Conservation (phyloP, 2,797 vertebrate genomes). For the Hipposideros larvatus region DNA sequence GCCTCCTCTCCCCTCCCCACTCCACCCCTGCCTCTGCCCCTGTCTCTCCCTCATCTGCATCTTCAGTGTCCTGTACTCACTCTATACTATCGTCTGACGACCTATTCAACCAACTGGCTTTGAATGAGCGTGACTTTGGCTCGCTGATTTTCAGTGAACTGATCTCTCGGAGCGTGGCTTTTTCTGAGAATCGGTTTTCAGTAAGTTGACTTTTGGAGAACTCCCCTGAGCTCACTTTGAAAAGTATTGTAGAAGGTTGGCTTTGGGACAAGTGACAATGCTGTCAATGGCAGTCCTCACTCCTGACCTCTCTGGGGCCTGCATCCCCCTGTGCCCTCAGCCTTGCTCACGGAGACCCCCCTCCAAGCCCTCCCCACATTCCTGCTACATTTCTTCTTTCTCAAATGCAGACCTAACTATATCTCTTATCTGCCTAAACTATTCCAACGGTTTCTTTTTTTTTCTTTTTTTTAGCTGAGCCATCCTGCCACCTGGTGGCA, state of each 20-base stretch:
- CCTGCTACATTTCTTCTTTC: background rate
- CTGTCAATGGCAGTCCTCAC: no score
- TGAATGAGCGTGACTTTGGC: background rate
- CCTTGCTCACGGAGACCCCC: background rate
- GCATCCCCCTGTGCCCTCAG: background rate
- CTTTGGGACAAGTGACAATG: background rate
- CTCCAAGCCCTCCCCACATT: background rate
- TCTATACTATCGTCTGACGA: background rate
- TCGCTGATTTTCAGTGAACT: background rate
- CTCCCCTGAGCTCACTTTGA: background rate
- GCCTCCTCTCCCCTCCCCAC: accelerated
- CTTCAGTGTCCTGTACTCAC: background rate
- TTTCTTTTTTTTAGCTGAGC: no score
- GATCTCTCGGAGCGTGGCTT: background rate
- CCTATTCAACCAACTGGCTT: background rate
- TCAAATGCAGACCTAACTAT: background rate
- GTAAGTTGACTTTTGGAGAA: background rate
- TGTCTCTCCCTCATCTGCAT: background rate
- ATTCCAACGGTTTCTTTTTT: background rate
- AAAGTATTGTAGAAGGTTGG: background rate
- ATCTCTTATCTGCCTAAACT: background rate
- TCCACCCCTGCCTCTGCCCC: background rate
- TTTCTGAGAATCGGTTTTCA: background rate
- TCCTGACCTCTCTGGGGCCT: background rate
- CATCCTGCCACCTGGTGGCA: no score